These are phyloP conservation scores for Phthorimaea operculella DNA, from an alignment of 1,140 invertebrate genomes.

Conservation along the genomic window DNA sequence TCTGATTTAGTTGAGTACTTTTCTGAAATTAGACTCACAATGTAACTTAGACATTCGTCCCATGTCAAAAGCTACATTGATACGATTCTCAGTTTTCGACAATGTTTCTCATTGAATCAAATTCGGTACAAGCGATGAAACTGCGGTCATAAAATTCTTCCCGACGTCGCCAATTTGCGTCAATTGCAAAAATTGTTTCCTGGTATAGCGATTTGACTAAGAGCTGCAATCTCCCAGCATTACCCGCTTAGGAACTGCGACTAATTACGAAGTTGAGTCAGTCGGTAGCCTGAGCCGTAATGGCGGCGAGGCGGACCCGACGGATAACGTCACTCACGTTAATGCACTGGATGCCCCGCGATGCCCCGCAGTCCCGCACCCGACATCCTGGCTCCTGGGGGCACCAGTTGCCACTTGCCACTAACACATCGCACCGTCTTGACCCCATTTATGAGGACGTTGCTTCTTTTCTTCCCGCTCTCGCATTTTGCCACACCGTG, in stretches of 20 bases:
- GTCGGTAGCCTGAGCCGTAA: constrained; percentile 17
- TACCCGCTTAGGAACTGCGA: constrained; percentile 14
- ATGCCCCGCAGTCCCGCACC: no score
- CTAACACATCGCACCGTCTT: background rate
- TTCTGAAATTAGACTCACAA: no score
- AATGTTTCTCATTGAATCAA: no score
- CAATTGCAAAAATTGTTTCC: no score
- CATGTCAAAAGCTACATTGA: no score
- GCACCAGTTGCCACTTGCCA: background rate
- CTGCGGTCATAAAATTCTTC: no score
- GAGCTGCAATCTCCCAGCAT: background rate
- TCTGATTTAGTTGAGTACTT: no score
- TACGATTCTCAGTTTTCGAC: no score
- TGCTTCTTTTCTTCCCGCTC: no score
- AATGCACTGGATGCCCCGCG: constrained; percentile 33
- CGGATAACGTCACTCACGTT: constrained; percentile 28
- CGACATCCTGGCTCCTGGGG: background rate
- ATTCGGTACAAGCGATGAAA: no score
- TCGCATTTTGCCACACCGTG: constrained; percentile 15
- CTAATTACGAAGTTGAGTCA: constrained; percentile 27
- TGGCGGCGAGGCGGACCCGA: constrained; percentile 8
- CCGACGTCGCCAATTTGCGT: no score
- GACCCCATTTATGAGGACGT: background rate
- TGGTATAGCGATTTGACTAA: background rate
- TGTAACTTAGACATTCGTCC: no score